Evolutionary conservation across 2,113 vertebrate genomes (phyloP).

Genomic region (Tupaia tana): DNA sequence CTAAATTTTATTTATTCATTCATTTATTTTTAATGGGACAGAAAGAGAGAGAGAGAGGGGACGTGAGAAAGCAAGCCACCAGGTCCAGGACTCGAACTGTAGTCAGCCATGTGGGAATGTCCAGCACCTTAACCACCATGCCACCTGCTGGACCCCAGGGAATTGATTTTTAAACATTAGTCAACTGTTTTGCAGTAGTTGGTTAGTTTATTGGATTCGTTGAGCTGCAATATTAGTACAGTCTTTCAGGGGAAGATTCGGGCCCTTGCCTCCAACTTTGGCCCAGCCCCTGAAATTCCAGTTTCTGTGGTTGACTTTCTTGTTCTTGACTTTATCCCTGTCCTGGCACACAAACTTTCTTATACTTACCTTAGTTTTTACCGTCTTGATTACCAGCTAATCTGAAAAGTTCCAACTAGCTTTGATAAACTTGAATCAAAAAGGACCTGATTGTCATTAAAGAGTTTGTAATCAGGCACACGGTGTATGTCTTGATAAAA

Average conservation of each 20-base stretch:
- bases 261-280: not conserved
- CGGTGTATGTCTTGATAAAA: not conserved
- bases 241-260: not conserved
- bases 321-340: not conserved
- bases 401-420: not conserved
- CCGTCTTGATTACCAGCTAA: not conserved
- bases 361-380: no score
- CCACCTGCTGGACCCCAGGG: no score
- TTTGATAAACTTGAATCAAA: not conserved
- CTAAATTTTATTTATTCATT: no score
- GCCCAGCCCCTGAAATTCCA: not conserved
- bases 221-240: not conserved
- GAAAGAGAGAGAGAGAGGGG: no score
- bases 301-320: not conserved
- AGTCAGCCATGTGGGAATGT: no score
- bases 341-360: not conserved
- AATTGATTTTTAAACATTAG: not conserved
- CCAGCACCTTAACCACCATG: no score
- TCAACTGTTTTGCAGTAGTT: not conserved
- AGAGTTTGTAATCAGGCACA: constrained; percentile 1
- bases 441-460: not conserved
- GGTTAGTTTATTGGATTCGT: not conserved
- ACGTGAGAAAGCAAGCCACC: no score
- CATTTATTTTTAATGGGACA: no score
- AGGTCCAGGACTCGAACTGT: no score